Base-by-base conservation (phyloP, 2,888 invertebrate species). In the Drosophila neotestacea region DNA sequence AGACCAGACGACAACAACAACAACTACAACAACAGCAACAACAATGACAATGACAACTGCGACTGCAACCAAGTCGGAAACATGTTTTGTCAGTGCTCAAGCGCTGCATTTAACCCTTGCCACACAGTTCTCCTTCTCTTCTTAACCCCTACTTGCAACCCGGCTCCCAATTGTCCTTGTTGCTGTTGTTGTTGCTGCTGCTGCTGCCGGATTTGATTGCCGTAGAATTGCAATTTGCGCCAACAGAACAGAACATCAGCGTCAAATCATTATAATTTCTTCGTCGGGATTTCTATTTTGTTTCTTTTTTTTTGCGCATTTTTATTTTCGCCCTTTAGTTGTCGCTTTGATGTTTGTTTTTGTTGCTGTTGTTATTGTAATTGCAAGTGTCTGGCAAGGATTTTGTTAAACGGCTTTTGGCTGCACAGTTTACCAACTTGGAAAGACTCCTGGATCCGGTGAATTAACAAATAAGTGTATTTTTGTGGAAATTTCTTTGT, bases 181-280 rank as follows among this genome's bases (percentile, higher is more conserved):
- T 74, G 77, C 76, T 72, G 72, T 68, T 77, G 72, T 4, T 55
- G 42, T 4, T 55, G 46, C n/a, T 58, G 44, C 36, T 51, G 62
- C 58, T 69, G 52, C 47, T 68, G 83, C 77, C 88, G 74, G 88
- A 77, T 85, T 85, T 85, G 85, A 85, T 85, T 85, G 85, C 85
- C 88, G 88, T 84, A 75, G 82, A 85, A 85, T 85, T 85, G 88
- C 85, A 85, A 88, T 85, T 85, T 85, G 87, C 84, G 88, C 88
- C 88, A 83, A 69, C 85, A 82, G 77, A 73, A 81, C 87, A 88
- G 77, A 88, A 76, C 85, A 86, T 84, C 85, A 88, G 88, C 84
- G 88, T 86, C 88, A 88, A 85, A 85, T 85, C 87, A 85, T 85
- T 85, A 84, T 85, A 86, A 86, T 86, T 86, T 86, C 71, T 86